Conservation (phyloP, 2,797 vertebrate species). For the Coreius guichenoti region DNA sequence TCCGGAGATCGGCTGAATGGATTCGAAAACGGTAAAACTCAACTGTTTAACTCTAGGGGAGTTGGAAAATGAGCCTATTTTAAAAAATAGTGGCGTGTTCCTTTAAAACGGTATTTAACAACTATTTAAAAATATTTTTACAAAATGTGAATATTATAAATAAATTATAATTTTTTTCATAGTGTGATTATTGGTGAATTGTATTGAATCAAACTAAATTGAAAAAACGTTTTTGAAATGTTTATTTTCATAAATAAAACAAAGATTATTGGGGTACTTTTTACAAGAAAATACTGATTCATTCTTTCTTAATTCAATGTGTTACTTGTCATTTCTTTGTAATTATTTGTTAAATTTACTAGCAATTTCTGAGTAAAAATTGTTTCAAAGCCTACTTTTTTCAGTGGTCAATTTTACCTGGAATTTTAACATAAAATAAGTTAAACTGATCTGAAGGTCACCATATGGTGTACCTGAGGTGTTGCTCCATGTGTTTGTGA, state of each 20-base stretch:
- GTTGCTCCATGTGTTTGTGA: slow-evolving; percentile 89
- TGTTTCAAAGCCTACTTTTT: neutral
- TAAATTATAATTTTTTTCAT: neutral
- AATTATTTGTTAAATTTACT: neutral
- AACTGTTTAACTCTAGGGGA: too few relatives aligned
- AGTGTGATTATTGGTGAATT: neutral
- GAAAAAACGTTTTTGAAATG: too few relatives aligned
- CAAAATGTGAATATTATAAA: too few relatives aligned
- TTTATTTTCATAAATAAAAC: neutral
- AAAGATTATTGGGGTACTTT: neutral
- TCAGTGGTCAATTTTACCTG: neutral
- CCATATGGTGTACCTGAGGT: slow-evolving; percentile 80
- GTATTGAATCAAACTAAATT: neutral
- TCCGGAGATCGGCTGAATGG: too few relatives aligned
- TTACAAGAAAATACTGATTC: neutral
- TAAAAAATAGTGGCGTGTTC: too few relatives aligned
- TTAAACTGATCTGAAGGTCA: neutral
- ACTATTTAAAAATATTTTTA: too few relatives aligned
- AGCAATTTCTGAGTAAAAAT: neutral
- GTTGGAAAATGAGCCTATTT: too few relatives aligned
- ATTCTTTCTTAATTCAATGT: neutral
- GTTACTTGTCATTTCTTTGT: neutral
- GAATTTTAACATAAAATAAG: too few relatives aligned
- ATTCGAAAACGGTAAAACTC: too few relatives aligned
- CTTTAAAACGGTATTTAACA: neutral